Conservation (phyloP, 2,113 vertebrate genomes). For the Bagarius yarrelli region DNA sequence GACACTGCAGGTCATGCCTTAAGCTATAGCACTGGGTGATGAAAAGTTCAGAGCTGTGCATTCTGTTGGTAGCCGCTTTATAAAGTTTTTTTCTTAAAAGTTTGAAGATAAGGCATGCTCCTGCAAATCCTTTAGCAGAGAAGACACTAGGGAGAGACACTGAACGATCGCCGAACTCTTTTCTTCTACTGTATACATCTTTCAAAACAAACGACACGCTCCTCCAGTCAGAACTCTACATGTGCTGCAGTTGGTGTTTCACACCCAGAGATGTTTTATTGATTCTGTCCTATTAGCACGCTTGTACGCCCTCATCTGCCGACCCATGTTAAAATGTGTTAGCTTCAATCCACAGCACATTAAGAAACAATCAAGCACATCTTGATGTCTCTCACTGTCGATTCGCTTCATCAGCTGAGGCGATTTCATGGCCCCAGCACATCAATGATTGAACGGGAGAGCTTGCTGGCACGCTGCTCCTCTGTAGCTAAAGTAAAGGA, state of each 20-base stretch:
- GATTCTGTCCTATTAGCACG: conserved; percentile 45
- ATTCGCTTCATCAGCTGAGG: conserved; percentile 39
- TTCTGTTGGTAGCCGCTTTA: conserved; percentile 8
- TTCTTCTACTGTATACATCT: conserved; percentile 16
- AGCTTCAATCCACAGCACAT: conserved; percentile 45
- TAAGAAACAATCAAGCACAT: conserved; percentile 52
- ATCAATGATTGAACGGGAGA: conserved; percentile 47
- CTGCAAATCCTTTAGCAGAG: neutral
- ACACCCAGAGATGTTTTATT: conserved; percentile 46
- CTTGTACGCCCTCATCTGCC: conserved; percentile 25
- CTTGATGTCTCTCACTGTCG: conserved; percentile 36
- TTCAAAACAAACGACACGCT: conserved; percentile 17
- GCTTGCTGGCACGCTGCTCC: conserved; percentile 11
- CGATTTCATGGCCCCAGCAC: conserved; percentile 38
- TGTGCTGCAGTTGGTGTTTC: conserved; percentile 27
- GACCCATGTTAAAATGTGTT: conserved; percentile 38
- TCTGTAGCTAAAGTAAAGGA: conserved; percentile 21
- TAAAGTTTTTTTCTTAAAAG: neutral
- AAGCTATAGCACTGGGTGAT: conserved; percentile 25
- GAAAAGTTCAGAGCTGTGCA: conserved; percentile 26
- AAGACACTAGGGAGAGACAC: neutral
- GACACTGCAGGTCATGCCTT: conserved; percentile 26
- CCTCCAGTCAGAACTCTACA: conserved; percentile 26
- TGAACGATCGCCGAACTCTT: neutral
- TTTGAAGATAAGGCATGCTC: neutral